phyloP scores from a whole-genome alignment of 2,888 invertebrate genomes.

The Eremobia ochroleuca region DNA sequence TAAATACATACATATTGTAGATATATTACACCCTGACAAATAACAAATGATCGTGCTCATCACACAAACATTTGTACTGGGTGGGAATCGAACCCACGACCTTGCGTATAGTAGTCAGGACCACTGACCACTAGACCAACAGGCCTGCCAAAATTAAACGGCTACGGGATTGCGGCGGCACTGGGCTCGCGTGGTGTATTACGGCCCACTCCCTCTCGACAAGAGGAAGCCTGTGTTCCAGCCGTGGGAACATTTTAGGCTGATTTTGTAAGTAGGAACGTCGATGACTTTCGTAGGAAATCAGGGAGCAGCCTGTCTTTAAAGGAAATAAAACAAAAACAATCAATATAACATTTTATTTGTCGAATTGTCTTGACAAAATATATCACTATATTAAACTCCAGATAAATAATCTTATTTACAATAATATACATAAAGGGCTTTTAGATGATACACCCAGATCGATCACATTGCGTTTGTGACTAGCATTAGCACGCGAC shows the following conservation, averaged over 20 bases:
- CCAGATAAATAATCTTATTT: slow-evolving; percentile 74
- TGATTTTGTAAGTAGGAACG: not conserved
- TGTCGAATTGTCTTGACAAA: slow-evolving; percentile 76
- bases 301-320: not conserved
- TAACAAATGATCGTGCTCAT: no score
- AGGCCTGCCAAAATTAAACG: no score
- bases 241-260: no score
- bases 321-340: slow-evolving; percentile 59
- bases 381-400: slow-evolving; percentile 74
- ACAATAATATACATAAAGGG: slow-evolving; percentile 68
- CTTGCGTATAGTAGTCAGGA: no score
- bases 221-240: not conserved
- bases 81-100: no score
- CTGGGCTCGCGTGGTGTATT: not conserved
- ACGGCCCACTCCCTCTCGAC: not conserved
- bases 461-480: slow-evolving; percentile 64
- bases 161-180: no score
- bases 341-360: slow-evolving; percentile 76
- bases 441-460: slow-evolving; percentile 57
- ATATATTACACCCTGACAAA: no score
- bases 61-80: no score
- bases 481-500: slow-evolving; percentile 63
- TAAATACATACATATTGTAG: no score
- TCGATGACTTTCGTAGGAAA: not conserved
- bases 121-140: no score